phyloP scores from a whole-genome alignment of 2,797 vertebrate genomes.

The Poeciliopsis infans region DNA sequence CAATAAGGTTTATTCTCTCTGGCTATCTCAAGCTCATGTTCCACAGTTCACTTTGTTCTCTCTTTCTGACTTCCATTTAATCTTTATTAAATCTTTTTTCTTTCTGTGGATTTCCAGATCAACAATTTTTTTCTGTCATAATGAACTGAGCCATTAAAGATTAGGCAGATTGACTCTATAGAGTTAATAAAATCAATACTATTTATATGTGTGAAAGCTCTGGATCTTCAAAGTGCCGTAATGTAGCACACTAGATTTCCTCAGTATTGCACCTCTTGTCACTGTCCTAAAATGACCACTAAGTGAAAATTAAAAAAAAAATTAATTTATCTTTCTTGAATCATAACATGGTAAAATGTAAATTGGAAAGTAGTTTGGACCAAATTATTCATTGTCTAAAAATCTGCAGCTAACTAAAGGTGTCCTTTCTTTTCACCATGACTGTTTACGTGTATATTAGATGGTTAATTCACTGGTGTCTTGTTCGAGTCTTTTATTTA shows the following conservation, averaged over 20 bases:
- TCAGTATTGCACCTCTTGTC: background rate
- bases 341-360: background rate
- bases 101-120: background rate
- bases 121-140: background rate
- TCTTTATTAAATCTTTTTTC: background rate
- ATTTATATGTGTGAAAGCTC: background rate
- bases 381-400: background rate
- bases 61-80: background rate
- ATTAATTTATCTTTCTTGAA: background rate
- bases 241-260: background rate
- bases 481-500: background rate
- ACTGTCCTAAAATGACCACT: no score
- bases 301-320: no score
- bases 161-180: background rate
- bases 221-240: background rate
- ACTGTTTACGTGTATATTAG: background rate
- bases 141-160: background rate
- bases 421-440: background rate
- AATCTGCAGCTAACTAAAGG: background rate
- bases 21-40: constrained; percentile 21
- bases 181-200: background rate
- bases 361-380: background rate
- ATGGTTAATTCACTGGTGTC: background rate
- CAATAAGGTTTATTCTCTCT: constrained; percentile 30
- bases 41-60: constrained; percentile 2